Percentiles rank a stretch among this genome's conserved stretches.
Evolutionary conservation across 1,140 invertebrate species (phyloP).

Genomic region (Nymphalis io): DNA sequence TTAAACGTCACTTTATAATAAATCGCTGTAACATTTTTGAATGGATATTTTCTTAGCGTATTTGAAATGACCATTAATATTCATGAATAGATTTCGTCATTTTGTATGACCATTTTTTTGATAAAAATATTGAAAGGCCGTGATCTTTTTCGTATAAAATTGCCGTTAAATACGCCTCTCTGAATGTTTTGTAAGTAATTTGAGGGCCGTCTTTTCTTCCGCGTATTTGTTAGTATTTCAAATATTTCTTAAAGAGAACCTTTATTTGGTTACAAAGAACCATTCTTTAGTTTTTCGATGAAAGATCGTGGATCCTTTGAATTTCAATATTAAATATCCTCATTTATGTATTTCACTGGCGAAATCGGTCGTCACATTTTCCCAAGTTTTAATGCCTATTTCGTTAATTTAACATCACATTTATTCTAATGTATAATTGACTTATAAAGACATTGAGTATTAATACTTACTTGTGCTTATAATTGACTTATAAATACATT

Average conservation of each 20-base stretch:
- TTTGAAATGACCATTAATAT: conserved; percentile 19
- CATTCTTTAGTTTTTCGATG: not conserved
- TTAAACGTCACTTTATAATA: conserved; percentile 40
- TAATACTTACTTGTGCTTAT: too few relatives aligned
- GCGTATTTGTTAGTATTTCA: not conserved
- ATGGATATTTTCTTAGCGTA: conserved; percentile 30
- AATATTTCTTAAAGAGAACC: not conserved
- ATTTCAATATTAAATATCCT: too few relatives aligned
- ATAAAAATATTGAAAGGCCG: not conserved
- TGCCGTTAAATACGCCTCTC: not conserved
- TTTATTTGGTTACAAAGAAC: not conserved
- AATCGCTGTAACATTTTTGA: conserved; percentile 41
- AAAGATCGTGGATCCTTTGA: too few relatives aligned
- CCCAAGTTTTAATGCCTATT: too few relatives aligned
- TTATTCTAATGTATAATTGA: too few relatives aligned
- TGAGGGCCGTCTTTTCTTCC: not conserved
- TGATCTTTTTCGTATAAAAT: not conserved
- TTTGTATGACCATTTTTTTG: conserved; percentile 8
- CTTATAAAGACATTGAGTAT: too few relatives aligned
- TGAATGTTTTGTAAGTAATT: conserved; percentile 1
- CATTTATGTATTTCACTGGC: too few relatives aligned
- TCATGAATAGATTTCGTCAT: conserved; percentile 20
- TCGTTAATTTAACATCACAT: too few relatives aligned
- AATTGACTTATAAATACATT: too few relatives aligned
- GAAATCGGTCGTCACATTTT: too few relatives aligned